These are phyloP conservation scores for Latrodectus elegans DNA, from an alignment of 2,888 invertebrate species.

Conservation along the genomic window DNA sequence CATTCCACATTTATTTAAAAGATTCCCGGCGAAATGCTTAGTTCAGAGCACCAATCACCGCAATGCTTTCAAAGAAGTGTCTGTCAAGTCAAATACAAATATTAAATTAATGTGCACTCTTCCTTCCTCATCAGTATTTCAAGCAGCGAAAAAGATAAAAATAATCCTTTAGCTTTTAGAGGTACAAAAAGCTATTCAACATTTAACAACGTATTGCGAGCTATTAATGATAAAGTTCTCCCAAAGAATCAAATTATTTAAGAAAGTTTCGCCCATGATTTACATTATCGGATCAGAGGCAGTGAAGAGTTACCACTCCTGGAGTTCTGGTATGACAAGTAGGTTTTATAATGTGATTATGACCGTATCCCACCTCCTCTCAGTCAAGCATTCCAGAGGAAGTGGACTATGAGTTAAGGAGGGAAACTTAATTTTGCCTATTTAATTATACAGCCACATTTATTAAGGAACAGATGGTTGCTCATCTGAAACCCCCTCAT, in stretches of 20 bases:
- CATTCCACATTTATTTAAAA: no score
- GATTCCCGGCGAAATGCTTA: no score
- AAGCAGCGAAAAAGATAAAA: no score
- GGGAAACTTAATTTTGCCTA: constrained; percentile 47
- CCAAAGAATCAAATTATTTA: constrained; percentile 38
- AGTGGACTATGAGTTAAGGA: constrained; percentile 1
- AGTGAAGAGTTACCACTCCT: constrained; percentile 7
- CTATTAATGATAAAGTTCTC: constrained; percentile 16
- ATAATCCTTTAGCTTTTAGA: no score
- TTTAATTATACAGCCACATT: constrained; percentile 53
- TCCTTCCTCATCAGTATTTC: no score
- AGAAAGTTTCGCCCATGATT: constrained; percentile 36
- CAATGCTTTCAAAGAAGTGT: no score
- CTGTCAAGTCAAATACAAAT: no score
- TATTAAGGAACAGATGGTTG: constrained; percentile 45
- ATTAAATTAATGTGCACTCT: no score
- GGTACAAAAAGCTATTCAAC: no score
- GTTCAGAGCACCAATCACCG: no score
- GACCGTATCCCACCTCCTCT: background rate
- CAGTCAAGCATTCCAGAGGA: background rate
- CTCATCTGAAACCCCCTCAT: constrained; percentile 15
- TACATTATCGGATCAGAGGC: constrained; percentile 47
- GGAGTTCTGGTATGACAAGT: constrained; percentile 24
- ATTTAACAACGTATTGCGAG: background rate
- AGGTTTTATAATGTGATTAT: constrained; percentile 49